phyloP scores from a whole-genome alignment of 1,140 invertebrate genomes.

The Drosophila carrolli region DNA sequence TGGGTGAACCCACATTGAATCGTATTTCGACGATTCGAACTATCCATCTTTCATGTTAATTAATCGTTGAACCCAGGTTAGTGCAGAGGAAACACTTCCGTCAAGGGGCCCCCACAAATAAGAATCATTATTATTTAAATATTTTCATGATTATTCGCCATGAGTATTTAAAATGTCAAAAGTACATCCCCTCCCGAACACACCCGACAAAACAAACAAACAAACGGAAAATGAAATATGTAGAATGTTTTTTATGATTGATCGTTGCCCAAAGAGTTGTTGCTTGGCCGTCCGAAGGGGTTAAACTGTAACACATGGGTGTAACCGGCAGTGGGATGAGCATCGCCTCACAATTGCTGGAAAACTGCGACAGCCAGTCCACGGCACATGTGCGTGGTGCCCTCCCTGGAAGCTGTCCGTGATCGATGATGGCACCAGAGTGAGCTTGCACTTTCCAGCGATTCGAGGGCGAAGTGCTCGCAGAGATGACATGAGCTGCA shows the following conservation, averaged over 20 bases:
- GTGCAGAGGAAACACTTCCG: constrained; percentile 23
- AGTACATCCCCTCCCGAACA: constrained; percentile 1
- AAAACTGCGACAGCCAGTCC: constrained; percentile 21
- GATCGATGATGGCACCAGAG: constrained; percentile 56
- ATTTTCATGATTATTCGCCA: constrained; percentile 46
- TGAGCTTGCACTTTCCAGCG: constrained; percentile 59
- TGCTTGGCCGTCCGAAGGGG: constrained; percentile 36
- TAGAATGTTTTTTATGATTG: constrained; percentile 61
- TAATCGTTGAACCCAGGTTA: constrained; percentile 38
- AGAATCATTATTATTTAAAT: constrained; percentile 31
- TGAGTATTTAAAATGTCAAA: constrained; percentile 51
- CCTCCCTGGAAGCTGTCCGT: constrained; percentile 24
- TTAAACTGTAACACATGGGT: constrained; percentile 72
- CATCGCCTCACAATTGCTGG: no score
- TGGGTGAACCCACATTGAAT: constrained; percentile 23
- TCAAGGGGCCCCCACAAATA: constrained; percentile 12
- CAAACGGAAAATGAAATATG: constrained; percentile 29
- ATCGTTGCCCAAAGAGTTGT: constrained; percentile 69
- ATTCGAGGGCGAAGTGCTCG: constrained; percentile 2
- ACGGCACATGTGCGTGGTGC: constrained; percentile 38
- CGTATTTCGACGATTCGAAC: neutral
- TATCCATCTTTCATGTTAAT: constrained; percentile 33
- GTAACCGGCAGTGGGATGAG: constrained; percentile 4
- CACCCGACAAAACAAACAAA: constrained; percentile 22
- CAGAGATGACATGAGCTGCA: constrained; percentile 35